Evolutionary conservation across 92 coral and sea anemone genomes (phyloP), one percentile per base, ranked within the genome.

Genomic region (Blastomussa wellsi): DNA sequence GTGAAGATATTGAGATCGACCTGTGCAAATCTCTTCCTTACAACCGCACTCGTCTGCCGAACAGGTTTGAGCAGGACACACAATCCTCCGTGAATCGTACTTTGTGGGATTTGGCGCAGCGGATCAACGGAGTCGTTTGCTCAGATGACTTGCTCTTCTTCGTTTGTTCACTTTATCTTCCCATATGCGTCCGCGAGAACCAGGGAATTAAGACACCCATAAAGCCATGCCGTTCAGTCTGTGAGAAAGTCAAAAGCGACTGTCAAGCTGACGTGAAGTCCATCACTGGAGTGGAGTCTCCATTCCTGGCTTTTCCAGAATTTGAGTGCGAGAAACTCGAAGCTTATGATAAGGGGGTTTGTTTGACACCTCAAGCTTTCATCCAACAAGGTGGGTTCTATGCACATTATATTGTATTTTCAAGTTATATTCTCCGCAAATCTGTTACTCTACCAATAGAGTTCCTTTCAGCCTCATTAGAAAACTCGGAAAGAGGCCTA

Each of bases 181-280:
- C 94, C 28, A 91, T 91, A 24, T 91, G 94, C 44, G 57, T 88
- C n/a, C n/a, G n/a, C 35, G 69, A 81, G 17, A 64, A 37, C 59
- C 28, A 53, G 36, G 28, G 15, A 14, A 35, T 65, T 6, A 26
- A 32, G 24, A 36, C 38, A 32, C 35, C 66, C 36, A 80, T 80
- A 11, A 47, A 29, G 59, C 94, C 92, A 0, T 91, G 94, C 70
- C 91, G 86, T 19, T 84, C 80, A 15, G 90, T 91, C 33, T 91
- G 94, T 36, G 78, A 77, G 22, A 91, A 57, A 57, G 92, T 91
- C 31, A 84, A 85, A 72, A 69, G 16, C 5, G 92, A 88, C 72
- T 91, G 94, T 22, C 75, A 22, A 15, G 42, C 60, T 9, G 59
- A 65, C 32, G 68, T 59, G 67, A n/a, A 72, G 22, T 28, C 87